Evolutionary conservation across 2,888 invertebrate species (phyloP), one percentile per base, ranked within the genome.

Genomic region (Teleiodes luculella): DNA sequence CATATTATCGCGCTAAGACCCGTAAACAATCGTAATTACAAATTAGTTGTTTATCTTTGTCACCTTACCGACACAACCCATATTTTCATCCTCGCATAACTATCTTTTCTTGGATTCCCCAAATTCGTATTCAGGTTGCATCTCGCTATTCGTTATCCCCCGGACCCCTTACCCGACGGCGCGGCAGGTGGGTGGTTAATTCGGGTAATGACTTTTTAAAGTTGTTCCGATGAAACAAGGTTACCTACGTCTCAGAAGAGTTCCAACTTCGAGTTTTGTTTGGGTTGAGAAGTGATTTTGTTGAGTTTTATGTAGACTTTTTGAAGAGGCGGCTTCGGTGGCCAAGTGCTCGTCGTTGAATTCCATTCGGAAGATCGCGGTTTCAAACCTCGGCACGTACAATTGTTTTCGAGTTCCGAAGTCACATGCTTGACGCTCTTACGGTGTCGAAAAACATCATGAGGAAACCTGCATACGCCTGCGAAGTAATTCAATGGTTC

Each of bases 141-240:
- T 13, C 20, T 7, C 16, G 20, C 36, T 14, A 49, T 49, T 49
- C 49, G 49, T 49, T 49, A 49, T 18, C 16, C 49, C 36, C 28
- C n/a, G 13, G 7, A 2, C 33, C 33, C 49, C 11, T 11, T 20
- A 16, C 33, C 11, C n/a, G 20, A 11, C 13, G 1, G 13, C 35
- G 3, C 35, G 16, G 33, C 14, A 20, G 36, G 36, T 20, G 49
- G 36, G 37, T 24, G 36, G 49, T 37, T 49, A 49, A 49, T 49
- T 49, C 24, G 49, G 36, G 24, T 49, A 49, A 49, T 49, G 49
- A 49, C 49, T 49, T 36, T 49, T 49, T 49, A 37, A 49, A 20
- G 24, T 48, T 48, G 48, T 48, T 49, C 16, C 24, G 49, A 49
- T 49, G 24, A 43, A 43, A 43, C 43, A 43, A 24, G 43, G 20